phyloP scores from a whole-genome alignment of 2,113 vertebrate species.

The Aegithalos caudatus region DNA sequence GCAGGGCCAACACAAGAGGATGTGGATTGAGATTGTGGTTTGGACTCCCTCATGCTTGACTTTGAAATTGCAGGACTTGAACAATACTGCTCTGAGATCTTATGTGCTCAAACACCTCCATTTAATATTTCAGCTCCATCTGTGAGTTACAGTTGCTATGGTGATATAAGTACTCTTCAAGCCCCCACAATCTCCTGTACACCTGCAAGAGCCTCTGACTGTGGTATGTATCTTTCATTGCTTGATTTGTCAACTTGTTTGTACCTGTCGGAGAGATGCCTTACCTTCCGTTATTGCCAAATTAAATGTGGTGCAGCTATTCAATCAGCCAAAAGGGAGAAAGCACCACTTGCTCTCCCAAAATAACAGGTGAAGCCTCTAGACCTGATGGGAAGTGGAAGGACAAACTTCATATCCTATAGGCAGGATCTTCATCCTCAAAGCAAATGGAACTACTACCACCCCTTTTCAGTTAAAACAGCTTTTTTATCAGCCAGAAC shows the following conservation, averaged over 20 bases:
- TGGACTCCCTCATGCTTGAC: not conserved
- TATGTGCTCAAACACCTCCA: not conserved
- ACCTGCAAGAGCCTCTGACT: slow-evolving; percentile 15
- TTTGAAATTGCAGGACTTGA: not conserved
- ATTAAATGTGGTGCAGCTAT: not conserved
- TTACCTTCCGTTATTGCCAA: not conserved
- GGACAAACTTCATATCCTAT: not conserved
- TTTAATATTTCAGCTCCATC: slow-evolving; percentile 54
- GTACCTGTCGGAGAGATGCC: not conserved
- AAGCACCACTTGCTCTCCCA: not conserved
- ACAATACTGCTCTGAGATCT: not conserved
- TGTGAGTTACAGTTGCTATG: slow-evolving; percentile 69
- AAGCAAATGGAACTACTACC: not conserved
- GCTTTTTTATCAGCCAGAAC: not conserved
- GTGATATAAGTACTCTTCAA: slow-evolving; percentile 67
- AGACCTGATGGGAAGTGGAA: not conserved
- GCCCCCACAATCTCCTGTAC: slow-evolving; percentile 64
- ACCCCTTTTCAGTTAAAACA: not conserved
- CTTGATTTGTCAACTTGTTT: not conserved
- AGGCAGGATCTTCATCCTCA: not conserved
- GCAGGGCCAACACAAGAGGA: not conserved
- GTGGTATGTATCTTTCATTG: slow-evolving; percentile 31
- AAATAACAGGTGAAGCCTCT: not conserved
- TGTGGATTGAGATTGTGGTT: not conserved
- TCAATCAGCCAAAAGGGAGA: not conserved